Evolutionary conservation across 2,113 vertebrate genomes (phyloP).

Genomic region (Irena cyanogastra): DNA sequence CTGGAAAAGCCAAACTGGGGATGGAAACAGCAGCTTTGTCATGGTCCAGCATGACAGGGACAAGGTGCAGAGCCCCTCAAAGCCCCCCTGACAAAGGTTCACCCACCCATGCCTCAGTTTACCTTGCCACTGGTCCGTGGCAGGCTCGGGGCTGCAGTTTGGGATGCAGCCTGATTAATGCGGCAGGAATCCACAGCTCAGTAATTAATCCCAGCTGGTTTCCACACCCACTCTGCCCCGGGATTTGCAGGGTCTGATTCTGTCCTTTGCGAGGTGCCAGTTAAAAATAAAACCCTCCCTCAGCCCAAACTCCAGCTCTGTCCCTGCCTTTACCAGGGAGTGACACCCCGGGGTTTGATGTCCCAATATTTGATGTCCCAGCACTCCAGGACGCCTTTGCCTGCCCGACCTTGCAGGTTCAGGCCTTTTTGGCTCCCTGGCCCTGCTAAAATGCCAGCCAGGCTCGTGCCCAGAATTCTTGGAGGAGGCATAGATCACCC

Average conservation of each 20-base stretch:
- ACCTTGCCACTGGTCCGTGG: rapidly evolving
- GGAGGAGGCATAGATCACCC: neutral
- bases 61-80: neutral
- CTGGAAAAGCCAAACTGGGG: neutral
- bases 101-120: neutral
- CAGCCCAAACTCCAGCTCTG: neutral
- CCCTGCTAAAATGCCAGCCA: neutral
- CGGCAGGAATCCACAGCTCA: neutral
- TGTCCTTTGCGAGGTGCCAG: neutral
- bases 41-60: rapidly evolving
- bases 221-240: neutral
- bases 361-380: neutral
- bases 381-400: rapidly evolving
- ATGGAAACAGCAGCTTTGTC: neutral
- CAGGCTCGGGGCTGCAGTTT: neutral
- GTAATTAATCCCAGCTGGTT: neutral
- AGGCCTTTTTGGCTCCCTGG: neutral
- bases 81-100: neutral
- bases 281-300: neutral
- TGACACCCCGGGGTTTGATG: rapidly evolving
- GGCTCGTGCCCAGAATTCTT: neutral
- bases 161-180: neutral
- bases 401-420: neutral
- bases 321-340: neutral
- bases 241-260: neutral